These are phyloP conservation scores for Corynorhinus townsendii DNA, from an alignment of 2,113 vertebrate species.

Conservation along the genomic window DNA sequence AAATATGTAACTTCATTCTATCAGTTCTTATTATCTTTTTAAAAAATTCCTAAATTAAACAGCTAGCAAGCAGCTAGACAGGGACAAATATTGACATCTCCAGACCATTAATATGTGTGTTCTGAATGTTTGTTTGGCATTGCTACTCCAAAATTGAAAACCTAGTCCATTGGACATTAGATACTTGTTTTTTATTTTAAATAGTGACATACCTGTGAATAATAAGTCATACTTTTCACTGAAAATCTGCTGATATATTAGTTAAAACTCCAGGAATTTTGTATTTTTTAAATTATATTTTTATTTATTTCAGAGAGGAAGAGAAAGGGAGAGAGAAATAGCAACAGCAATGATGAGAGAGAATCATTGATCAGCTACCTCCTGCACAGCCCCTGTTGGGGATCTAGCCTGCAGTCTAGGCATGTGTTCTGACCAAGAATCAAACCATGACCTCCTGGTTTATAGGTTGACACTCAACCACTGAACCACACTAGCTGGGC, in stretches of 20 bases:
- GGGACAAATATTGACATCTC: not conserved
- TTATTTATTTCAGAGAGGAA: too few species aligned
- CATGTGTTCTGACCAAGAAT: too few species aligned
- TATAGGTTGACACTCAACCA: too few species aligned
- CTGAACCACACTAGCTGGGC: too few species aligned
- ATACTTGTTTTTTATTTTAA: slow-evolving; percentile 28
- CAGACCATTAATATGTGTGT: not conserved
- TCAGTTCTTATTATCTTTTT: not conserved
- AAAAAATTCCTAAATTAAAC: not conserved
- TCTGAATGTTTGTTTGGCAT: not conserved
- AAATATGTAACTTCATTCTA: not conserved
- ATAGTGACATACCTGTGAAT: not conserved
- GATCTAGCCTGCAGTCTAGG: too few species aligned
- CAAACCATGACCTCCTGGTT: too few species aligned
- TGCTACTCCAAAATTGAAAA: not conserved
- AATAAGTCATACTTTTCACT: slow-evolving; percentile 2
- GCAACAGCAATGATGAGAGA: too few species aligned
- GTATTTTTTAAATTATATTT: not conserved
- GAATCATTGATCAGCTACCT: too few species aligned
- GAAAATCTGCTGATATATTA: slow-evolving; percentile 24
- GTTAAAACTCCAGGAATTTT: not conserved
- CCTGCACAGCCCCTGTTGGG: too few species aligned
- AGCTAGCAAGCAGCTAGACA: not conserved
- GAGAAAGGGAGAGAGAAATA: too few species aligned
- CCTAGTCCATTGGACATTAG: not conserved